Evolutionary conservation across 2,113 vertebrate genomes (phyloP).

Genomic region (Sebastes schlegelii): DNA sequence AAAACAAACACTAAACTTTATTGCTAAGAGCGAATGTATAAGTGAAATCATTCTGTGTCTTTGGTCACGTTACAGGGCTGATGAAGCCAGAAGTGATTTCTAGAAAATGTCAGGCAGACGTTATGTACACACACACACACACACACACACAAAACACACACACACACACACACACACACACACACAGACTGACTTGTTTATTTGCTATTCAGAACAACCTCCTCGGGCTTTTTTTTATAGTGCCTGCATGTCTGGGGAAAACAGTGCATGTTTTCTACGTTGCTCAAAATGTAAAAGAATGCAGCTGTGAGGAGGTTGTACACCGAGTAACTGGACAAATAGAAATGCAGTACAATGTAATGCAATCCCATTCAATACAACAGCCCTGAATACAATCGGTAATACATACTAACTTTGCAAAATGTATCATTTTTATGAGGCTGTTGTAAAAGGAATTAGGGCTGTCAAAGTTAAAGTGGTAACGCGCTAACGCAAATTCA

Average conservation of each 20-base stretch:
- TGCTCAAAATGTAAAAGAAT: not conserved
- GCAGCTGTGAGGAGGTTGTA: not conserved
- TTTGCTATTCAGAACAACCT: constrained; percentile 8
- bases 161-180: not conserved
- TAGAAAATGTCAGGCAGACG: not conserved
- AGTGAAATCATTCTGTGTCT: not conserved
- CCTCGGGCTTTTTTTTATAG: not conserved
- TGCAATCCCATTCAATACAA: not conserved
- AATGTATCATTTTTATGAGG: not conserved
- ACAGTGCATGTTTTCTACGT: not conserved
- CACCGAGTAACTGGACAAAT: not conserved
- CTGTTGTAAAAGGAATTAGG: no score
- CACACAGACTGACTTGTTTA: not conserved
- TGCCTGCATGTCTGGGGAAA: not conserved
- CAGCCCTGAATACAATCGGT: not conserved
- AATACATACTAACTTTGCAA: not conserved
- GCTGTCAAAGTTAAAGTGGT: no score
- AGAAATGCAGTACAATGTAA: not conserved
- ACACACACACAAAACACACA: not conserved
- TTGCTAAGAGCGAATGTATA: not conserved
- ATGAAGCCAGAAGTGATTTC: constrained; percentile 1
- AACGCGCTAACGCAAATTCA: no score
- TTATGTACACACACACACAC: not conserved
- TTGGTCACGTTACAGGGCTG: not conserved
- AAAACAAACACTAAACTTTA: not conserved